Percentiles rank a stretch among this genome's conserved stretches.
Conservation (phyloP, 1,140 invertebrate genomes). For the Panagrolaimus sp. region DNA sequence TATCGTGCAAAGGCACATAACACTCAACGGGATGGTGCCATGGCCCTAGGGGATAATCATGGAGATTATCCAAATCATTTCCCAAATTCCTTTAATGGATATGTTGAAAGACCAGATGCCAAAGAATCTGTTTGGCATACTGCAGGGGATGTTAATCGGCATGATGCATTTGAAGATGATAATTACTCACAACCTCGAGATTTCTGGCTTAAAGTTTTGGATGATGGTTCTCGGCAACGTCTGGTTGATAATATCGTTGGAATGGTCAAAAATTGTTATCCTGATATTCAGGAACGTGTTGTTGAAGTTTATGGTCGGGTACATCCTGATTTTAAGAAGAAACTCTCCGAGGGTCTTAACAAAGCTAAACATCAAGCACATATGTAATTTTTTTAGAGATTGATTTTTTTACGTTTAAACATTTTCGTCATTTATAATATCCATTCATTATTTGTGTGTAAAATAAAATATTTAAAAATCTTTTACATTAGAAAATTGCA, state of each 20-base stretch:
- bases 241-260: constrained; percentile 75
- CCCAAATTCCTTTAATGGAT: constrained; percentile 87
- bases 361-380: constrained; percentile 13
- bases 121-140: constrained; percentile 58
- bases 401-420: too few species aligned
- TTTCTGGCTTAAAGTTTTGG: constrained; percentile 70
- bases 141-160: constrained; percentile 67
- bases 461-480: too few species aligned
- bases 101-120: constrained; percentile 57
- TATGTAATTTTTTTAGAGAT: background rate
- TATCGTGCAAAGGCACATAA: constrained; percentile 67
- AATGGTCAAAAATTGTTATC: constrained; percentile 72
- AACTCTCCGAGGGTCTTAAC: constrained; percentile 43
- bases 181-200: constrained; percentile 77
- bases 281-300: constrained; percentile 71
- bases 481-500: too few species aligned
- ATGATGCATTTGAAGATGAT: constrained; percentile 78
- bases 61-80: constrained; percentile 82
- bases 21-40: constrained; percentile 81
- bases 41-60: constrained; percentile 62
- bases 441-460: too few species aligned
- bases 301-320: constrained; percentile 62
- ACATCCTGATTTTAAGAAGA: constrained; percentile 61
- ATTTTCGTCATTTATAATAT: too few species aligned
- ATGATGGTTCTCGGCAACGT: constrained; percentile 68